Percentiles rank a stretch among this genome's conserved stretches.
Conservation (phyloP, 2,797 vertebrate species). For the Avahi laniger region DNA sequence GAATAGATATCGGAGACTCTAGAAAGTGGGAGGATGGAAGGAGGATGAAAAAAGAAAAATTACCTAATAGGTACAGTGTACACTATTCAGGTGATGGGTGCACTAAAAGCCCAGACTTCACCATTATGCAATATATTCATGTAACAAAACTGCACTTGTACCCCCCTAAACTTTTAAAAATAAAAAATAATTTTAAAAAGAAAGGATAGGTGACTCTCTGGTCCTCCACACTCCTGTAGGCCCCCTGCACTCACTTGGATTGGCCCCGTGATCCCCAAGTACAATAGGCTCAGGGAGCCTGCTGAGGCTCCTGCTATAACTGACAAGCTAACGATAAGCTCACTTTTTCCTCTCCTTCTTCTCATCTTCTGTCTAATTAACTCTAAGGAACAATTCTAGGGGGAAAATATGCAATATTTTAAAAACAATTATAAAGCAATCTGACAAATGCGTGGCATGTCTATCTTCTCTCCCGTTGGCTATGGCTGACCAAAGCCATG, state of each 20-base stretch:
- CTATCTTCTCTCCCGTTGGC: background rate
- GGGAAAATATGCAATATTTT: background rate
- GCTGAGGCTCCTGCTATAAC: background rate
- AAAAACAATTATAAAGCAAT: background rate
- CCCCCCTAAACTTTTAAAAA: background rate
- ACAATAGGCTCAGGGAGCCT: no score
- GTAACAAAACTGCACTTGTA: background rate
- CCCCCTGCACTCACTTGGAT: background rate
- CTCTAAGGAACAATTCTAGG: background rate
- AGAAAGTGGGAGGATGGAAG: background rate
- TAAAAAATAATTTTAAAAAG: background rate
- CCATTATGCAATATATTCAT: background rate
- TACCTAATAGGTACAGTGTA: background rate
- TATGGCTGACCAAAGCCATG: background rate
- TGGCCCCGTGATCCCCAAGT: no score
- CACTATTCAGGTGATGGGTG: background rate
- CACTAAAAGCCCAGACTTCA: background rate
- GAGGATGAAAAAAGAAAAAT: background rate
- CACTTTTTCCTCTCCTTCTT: background rate
- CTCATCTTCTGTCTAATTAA: background rate
- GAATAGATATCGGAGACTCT: background rate
- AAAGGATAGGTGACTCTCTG: background rate
- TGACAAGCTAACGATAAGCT: background rate
- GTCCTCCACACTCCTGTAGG: fast-evolving
- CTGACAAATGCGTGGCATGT: background rate